Percentiles rank a stretch among this genome's conserved stretches.
Conservation (phyloP, 2,888 invertebrate genomes). For the Coecobrya sp. region DNA sequence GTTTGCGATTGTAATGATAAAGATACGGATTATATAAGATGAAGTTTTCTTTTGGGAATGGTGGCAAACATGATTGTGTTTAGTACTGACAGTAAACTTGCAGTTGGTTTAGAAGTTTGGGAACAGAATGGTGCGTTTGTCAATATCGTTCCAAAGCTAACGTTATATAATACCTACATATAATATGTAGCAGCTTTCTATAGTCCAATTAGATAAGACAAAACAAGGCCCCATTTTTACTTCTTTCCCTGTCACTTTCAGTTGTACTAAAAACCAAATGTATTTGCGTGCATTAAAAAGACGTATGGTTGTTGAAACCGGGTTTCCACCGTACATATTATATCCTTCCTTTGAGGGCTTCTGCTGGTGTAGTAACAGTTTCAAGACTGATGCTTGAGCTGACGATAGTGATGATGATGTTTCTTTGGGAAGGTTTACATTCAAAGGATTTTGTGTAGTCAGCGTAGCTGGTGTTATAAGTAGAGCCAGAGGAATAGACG, state of each 20-base stretch:
- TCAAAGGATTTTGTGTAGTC: neutral
- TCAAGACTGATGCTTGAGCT: conserved; percentile 9
- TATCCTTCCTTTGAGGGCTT: neutral
- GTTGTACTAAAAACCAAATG: neutral
- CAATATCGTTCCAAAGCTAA: neutral
- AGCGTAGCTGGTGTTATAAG: neutral
- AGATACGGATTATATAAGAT: conserved; percentile 56
- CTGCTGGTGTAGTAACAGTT: neutral
- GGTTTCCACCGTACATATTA: neutral
- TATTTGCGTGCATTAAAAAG: neutral
- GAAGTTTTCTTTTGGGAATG: conserved; percentile 63
- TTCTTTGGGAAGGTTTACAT: neutral
- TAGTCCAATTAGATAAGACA: too few relatives aligned
- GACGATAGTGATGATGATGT: conserved; percentile 1
- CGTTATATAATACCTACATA: neutral
- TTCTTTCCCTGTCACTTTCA: neutral
- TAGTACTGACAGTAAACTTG: conserved; percentile 12
- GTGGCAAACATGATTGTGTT: too few relatives aligned
- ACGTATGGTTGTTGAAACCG: neutral
- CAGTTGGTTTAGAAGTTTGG: neutral
- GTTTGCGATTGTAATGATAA: conserved; percentile 42
- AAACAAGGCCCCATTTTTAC: neutral
- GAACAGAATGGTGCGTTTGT: neutral
- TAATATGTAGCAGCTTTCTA: too few relatives aligned
- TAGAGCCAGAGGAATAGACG: neutral